These are phyloP conservation scores for Nomia melanderi DNA, from an alignment of 1,140 invertebrate species.

Conservation along the genomic window DNA sequence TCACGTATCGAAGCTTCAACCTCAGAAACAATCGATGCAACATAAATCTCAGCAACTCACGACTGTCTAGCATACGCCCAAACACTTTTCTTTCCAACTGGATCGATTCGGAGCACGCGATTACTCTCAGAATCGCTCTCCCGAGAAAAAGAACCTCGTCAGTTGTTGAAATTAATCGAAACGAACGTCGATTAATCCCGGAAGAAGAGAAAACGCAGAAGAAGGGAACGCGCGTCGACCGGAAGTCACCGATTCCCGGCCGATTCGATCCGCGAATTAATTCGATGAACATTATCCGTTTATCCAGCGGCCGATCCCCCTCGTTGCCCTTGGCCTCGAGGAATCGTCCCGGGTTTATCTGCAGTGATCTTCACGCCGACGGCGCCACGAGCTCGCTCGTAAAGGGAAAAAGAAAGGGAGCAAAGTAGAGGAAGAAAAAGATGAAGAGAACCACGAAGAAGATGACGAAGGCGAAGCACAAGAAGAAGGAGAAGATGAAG, in stretches of 20 bases:
- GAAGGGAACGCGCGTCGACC: background rate
- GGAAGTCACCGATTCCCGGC: too few relatives aligned
- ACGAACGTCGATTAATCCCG: too few relatives aligned
- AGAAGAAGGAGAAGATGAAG: slow-evolving; percentile 3
- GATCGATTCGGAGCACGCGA: too few relatives aligned
- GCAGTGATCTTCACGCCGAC: slow-evolving; percentile 53
- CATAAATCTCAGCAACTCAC: too few relatives aligned
- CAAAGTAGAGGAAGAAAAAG: background rate
- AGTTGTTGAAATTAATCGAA: too few relatives aligned
- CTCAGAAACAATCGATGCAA: too few relatives aligned
- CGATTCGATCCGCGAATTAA: too few relatives aligned
- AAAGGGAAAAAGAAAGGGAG: slow-evolving; percentile 20
- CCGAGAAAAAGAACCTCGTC: too few relatives aligned
- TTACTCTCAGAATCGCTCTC: too few relatives aligned
- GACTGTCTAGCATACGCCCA: too few relatives aligned
- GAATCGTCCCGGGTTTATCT: slow-evolving; percentile 24
- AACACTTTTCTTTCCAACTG: too few relatives aligned
- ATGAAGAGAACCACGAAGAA: background rate
- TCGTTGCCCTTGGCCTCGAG: slow-evolving; percentile 3
- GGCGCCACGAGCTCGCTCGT: slow-evolving; percentile 26
- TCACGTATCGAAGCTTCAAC: too few relatives aligned
- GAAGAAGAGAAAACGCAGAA: background rate
- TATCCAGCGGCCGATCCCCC: background rate
- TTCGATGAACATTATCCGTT: background rate
- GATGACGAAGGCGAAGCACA: background rate